Conservation (phyloP, 2,797 vertebrate genomes). For the Callimico goeldii region DNA sequence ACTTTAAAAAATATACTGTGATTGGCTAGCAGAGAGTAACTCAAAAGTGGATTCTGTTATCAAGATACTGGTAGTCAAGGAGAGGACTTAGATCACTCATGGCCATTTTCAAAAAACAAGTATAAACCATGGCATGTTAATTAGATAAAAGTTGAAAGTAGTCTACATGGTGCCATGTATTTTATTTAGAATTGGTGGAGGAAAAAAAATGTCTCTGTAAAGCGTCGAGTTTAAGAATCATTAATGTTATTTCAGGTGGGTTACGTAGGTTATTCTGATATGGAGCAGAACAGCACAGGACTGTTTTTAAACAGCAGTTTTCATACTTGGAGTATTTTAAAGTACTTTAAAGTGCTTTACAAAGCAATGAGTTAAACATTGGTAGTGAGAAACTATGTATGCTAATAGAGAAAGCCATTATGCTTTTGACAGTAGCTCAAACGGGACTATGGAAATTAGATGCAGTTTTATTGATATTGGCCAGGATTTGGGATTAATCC, state of each 20-base stretch:
- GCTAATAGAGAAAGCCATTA: conserved; percentile 68
- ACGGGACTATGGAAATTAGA: conserved; percentile 78
- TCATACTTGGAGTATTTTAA: conserved; percentile 68
- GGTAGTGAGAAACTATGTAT: conserved; percentile 51
- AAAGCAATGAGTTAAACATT: conserved; percentile 72
- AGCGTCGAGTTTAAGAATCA: conserved; percentile 28
- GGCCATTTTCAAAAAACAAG: background rate
- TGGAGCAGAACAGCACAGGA: conserved; percentile 43
- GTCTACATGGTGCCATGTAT: background rate
- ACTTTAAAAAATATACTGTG: background rate
- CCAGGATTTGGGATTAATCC: conserved; percentile 75
- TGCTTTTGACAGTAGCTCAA: conserved; percentile 69
- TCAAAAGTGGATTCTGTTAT: background rate
- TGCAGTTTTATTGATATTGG: conserved; percentile 79
- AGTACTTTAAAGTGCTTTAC: conserved; percentile 74
- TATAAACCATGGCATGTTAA: background rate
- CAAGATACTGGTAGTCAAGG: background rate
- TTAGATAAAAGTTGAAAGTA: conserved; percentile 10
- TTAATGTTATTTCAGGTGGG: conserved; percentile 52
- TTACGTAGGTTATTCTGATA: conserved; percentile 55
- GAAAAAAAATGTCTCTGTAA: conserved; percentile 42
- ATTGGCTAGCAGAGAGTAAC: background rate
- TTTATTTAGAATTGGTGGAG: conserved; percentile 59
- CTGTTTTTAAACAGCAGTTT: conserved; percentile 66
- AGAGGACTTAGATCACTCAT: background rate